Base-by-base conservation (phyloP, 1,140 invertebrate genomes). In the Musca domestica region DNA sequence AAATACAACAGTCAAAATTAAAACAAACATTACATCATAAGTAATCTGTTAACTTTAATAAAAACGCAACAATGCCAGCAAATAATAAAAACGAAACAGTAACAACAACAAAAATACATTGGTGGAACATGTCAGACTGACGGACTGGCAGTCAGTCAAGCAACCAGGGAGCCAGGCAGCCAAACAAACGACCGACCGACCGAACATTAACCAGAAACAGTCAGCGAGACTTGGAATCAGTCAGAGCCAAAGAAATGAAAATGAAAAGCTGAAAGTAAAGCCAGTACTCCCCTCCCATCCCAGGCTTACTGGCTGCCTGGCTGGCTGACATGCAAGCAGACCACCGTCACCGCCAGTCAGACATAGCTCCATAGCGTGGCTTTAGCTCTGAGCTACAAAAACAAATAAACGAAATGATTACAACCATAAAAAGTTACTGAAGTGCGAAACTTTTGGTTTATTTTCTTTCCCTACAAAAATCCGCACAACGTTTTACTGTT, bases 11-110 rank as follows among this genome's bases (percentile, higher is more conserved):
- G 34, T 41, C 48, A 51, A 51, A 51, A 51, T 51, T 51, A 51
- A 51, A 51, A 51, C 48, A 51, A 51, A 51, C 20, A 51, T 51
- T 51, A 51, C 48, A 51, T 51, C 48, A 51, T 51, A 19, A 19
- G 48, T 51, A 51, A 51, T 51, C 48, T 51, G 48, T 51, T 19
- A 51, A 51, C 48, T 51, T 51, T 51, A 51, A 51, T 51, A 51
- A 51, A 22, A 51, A 22, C 17, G 48, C 6, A 19, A 51, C 48
- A 17, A 19, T 22, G 7, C 48, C n/a, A 51, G 6, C 48, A 19
- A 1, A 46, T 15, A 9, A 22, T 10, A 17, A 19, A 19, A 9
- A 41, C 12, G 34, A 41, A 41, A 41, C 4, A n/a, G 15, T 3
- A 1, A 22, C 4, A 19, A 19, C 9, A 19, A 1, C n/a, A 51